These are phyloP conservation scores for Thalpophila matura DNA, from an alignment of 2,888 invertebrate species.

Conservation along the genomic window DNA sequence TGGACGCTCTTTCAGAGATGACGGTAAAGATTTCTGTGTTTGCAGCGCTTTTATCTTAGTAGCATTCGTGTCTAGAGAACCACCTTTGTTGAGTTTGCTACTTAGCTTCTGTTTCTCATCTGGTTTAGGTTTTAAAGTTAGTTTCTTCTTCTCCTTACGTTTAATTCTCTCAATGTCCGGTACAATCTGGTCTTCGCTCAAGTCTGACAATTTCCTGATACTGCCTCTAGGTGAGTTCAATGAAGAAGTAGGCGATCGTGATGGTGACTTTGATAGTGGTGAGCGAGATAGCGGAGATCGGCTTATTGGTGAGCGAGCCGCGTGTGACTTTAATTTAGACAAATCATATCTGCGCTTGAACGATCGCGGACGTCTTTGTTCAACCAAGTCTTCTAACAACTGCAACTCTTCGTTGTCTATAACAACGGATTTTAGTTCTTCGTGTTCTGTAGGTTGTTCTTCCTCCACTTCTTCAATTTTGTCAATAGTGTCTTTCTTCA, in stretches of 20 bases:
- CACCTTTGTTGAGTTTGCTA: slow-evolving; percentile 86
- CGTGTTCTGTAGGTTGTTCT: slow-evolving; percentile 80
- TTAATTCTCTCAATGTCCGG: slow-evolving; percentile 88
- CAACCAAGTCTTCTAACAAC: slow-evolving; percentile 89
- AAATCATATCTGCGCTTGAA: slow-evolving; percentile 87
- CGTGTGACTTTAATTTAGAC: slow-evolving; percentile 82
- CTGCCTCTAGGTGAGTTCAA: slow-evolving; percentile 89
- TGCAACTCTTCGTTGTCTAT: slow-evolving; percentile 91
- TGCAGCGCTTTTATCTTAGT: slow-evolving; percentile 85
- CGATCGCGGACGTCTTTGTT: slow-evolving; percentile 87
- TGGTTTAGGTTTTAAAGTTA: slow-evolving; percentile 84
- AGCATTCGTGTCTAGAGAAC: slow-evolving; percentile 87
- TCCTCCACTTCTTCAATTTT: slow-evolving; percentile 90
- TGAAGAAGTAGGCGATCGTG: slow-evolving; percentile 89
- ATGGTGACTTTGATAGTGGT: slow-evolving; percentile 88
- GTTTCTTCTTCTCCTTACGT: slow-evolving; percentile 86
- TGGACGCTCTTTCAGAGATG: slow-evolving; percentile 87
- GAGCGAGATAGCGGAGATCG: slow-evolving; percentile 87
- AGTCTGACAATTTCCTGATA: slow-evolving; percentile 87
- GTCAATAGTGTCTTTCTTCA: slow-evolving; percentile 81
- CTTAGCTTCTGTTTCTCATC: slow-evolving; percentile 84
- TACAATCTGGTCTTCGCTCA: slow-evolving; percentile 89
- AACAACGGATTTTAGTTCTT: slow-evolving; percentile 84
- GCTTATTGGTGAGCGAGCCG: slow-evolving; percentile 85
- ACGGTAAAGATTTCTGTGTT: slow-evolving; percentile 90